A percentile compares a stretch with the other conserved stretches of the same genome.
Evolutionary conservation across 2,113 vertebrate genomes (phyloP).

Genomic region (Rutilus rutilus): DNA sequence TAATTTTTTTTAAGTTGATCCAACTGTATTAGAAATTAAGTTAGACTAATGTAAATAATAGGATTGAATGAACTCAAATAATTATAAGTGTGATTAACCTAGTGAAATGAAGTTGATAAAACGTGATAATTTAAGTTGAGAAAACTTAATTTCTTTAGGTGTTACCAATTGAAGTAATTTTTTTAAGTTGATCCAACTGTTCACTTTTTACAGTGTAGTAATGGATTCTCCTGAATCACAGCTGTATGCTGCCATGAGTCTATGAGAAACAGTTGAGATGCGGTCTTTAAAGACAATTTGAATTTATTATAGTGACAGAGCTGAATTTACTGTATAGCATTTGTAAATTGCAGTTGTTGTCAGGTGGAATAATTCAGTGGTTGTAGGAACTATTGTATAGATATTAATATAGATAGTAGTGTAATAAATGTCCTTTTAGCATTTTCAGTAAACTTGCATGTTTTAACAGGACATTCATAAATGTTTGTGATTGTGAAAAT

Average conservation of each 20-base stretch:
- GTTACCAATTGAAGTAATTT: too few relatives aligned
- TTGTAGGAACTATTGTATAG: background rate
- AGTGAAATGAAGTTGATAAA: too few relatives aligned
- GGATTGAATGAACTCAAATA: too few relatives aligned
- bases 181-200: too few relatives aligned
- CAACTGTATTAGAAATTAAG: too few relatives aligned
- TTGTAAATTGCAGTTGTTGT: background rate
- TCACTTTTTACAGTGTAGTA: too few relatives aligned
- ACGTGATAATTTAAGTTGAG: too few relatives aligned
- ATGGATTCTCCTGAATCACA: constrained; percentile 61
- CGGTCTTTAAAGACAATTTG: constrained; percentile 27
- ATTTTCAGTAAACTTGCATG: background rate
- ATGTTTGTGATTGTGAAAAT: background rate
- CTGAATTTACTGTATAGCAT: background rate
- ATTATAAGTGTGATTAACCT: too few relatives aligned
- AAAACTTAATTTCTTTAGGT: too few relatives aligned
- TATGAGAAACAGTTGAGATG: constrained; percentile 18
- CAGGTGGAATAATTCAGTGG: background rate
- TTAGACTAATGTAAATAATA: too few relatives aligned
- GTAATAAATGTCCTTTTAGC: background rate
- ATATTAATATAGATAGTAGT: background rate
- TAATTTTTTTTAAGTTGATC: too few relatives aligned
- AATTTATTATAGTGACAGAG: background rate
- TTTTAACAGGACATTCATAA: background rate
- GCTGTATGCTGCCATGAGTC: constrained; percentile 49